A percentile compares a stretch with the other conserved stretches of the same genome.
These are phyloP conservation scores for Diarsia rubi DNA, from an alignment of 2,888 invertebrate species.

Conservation along the genomic window DNA sequence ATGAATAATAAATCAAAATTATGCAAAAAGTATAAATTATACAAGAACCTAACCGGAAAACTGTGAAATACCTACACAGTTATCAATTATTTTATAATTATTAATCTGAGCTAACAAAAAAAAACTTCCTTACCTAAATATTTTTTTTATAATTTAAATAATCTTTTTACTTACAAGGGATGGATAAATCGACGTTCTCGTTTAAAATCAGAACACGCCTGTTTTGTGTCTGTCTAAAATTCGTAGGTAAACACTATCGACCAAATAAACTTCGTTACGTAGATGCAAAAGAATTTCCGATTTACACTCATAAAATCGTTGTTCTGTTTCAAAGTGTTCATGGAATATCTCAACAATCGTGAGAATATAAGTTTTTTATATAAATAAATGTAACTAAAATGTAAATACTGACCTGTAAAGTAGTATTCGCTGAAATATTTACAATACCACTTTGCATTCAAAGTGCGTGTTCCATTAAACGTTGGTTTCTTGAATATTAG, in stretches of 20 bases:
- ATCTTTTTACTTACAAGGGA: not conserved
- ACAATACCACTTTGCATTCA: conserved; percentile 54
- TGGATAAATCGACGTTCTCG: not conserved
- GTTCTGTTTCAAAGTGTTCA: no score
- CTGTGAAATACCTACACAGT: not conserved
- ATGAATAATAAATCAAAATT: not conserved
- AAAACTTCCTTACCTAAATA: no score
- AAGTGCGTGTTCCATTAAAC: conserved; percentile 35
- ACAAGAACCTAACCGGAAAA: conserved; percentile 3
- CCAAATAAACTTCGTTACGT: conserved; percentile 21
- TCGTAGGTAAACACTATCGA: conserved; percentile 34
- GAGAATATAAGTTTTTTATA: conserved; percentile 13
- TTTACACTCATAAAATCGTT: not conserved
- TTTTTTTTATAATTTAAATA: not conserved
- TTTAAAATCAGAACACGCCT: not conserved
- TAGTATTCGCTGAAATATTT: conserved; percentile 50
- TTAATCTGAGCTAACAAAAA: not conserved
- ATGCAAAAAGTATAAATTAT: not conserved
- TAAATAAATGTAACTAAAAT: conserved; percentile 34
- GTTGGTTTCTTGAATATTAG: conserved; percentile 9
- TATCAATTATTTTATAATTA: not conserved
- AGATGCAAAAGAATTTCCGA: not conserved
- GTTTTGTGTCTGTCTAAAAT: conserved; percentile 19
- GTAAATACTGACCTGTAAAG: conserved; percentile 66
- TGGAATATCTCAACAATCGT: conserved; percentile 28